Percentiles rank a stretch among this genome's conserved stretches.
Conservation (phyloP, 2,888 invertebrate species). For the Lamellibrachia columna region DNA sequence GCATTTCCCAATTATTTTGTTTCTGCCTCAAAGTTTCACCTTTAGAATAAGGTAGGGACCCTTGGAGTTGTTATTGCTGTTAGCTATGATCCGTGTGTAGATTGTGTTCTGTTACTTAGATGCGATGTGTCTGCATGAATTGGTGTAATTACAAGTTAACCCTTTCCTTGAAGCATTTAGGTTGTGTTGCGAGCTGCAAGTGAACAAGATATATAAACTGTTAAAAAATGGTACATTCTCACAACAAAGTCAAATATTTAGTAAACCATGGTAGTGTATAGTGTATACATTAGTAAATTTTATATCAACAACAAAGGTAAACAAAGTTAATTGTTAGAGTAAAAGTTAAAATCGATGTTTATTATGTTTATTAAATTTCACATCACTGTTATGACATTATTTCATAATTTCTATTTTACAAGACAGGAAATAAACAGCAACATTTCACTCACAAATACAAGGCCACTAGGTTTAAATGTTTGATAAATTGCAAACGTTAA, state of each 20-base stretch:
- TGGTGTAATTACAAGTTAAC: neutral
- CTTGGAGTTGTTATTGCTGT: neutral
- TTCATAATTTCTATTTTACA: neutral
- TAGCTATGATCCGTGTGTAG: neutral
- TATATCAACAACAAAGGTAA: neutral
- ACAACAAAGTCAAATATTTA: neutral
- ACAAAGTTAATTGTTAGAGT: neutral
- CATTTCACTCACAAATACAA: neutral
- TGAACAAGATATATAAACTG: neutral
- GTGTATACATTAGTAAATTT: neutral
- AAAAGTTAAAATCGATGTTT: neutral
- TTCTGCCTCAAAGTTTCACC: constrained; percentile 13
- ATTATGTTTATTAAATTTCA: neutral
- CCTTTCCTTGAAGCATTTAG: neutral
- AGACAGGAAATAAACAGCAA: neutral
- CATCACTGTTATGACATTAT: neutral
- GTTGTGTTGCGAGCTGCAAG: neutral
- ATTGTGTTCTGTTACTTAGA: neutral
- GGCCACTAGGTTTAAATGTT: neutral
- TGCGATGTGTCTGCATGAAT: neutral
- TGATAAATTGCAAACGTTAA: neutral
- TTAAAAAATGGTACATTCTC: neutral
- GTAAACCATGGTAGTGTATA: neutral
- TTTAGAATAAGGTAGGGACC: constrained; percentile 6
- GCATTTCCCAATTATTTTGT: neutral